phyloP scores from a whole-genome alignment of 2,113 vertebrate species.

The Baryphthengus martii region DNA sequence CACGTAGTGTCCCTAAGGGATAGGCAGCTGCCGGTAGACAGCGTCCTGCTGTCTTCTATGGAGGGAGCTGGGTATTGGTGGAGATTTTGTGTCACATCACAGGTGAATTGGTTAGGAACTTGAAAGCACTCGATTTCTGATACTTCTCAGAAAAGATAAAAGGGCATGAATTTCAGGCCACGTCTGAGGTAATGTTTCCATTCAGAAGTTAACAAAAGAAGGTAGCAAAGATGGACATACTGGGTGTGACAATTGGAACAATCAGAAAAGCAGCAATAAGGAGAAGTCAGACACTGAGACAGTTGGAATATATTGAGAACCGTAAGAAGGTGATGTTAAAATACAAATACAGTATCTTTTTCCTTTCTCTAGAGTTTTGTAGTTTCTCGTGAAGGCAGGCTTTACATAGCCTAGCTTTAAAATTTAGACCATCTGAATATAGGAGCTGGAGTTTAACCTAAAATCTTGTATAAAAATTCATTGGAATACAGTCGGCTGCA shows the following conservation, averaged over 20 bases:
- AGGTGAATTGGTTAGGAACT: not conserved
- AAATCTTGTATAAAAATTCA: not conserved
- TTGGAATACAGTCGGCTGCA: not conserved
- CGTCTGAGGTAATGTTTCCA: not conserved
- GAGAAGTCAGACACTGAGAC: not conserved
- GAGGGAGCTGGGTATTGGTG: not conserved
- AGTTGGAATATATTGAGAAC: not conserved
- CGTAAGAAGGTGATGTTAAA: not conserved
- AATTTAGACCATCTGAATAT: not conserved
- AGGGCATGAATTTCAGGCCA: not conserved
- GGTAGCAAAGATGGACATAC: not conserved
- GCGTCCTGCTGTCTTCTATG: not conserved
- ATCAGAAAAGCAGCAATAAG: not conserved
- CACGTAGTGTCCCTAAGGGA: not conserved
- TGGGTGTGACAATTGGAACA: not conserved
- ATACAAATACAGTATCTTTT: not conserved
- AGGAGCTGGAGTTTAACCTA: not conserved
- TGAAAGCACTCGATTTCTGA: not conserved
- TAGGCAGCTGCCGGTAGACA: not conserved
- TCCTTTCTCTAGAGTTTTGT: not conserved
- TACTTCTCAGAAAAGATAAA: not conserved
- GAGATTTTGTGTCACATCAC: not conserved
- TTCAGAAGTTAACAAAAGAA: not conserved
- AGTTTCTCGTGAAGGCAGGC: not conserved
- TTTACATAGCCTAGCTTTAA: not conserved